Percentiles rank a stretch among this genome's conserved stretches.
Evolutionary conservation across 2,888 invertebrate species (phyloP).

Genomic region (Agonopterix subpropinquella): DNA sequence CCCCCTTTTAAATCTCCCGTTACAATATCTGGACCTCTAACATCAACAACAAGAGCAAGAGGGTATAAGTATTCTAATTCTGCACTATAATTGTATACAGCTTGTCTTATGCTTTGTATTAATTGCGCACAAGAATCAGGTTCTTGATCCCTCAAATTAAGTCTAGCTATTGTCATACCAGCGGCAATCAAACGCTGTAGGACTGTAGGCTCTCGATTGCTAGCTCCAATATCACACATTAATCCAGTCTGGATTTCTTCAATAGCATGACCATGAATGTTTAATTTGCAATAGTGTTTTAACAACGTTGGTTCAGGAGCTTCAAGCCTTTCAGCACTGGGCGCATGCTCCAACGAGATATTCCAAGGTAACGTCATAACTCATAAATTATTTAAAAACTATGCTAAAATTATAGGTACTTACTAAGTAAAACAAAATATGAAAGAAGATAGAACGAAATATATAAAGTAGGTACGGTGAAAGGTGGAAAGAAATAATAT

Average conservation of each 20-base stretch:
- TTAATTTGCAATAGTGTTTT: constrained; percentile 52
- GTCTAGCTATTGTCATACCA: constrained; percentile 64
- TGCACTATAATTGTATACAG: constrained; percentile 64
- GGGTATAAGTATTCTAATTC: constrained; percentile 67
- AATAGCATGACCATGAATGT: constrained; percentile 49
- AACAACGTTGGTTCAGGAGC: constrained; percentile 36
- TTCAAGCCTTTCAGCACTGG: constrained; percentile 23
- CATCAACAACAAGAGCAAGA: constrained; percentile 58
- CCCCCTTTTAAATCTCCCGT: constrained; percentile 62
- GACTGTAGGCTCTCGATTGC: constrained; percentile 48
- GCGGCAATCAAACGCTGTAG: constrained; percentile 62
- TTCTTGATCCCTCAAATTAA: constrained; percentile 59
- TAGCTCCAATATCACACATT: constrained; percentile 62
- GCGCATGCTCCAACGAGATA: constrained; percentile 50
- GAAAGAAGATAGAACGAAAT: no score
- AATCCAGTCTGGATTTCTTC: constrained; percentile 63
- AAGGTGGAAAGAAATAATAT: no score
- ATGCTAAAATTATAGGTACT: no score
- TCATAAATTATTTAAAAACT: background rate
- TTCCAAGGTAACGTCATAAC: constrained; percentile 65
- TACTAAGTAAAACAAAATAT: no score
- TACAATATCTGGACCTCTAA: constrained; percentile 55
- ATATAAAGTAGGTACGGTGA: no score
- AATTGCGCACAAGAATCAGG: constrained; percentile 58
- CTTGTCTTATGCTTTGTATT: constrained; percentile 62